Percentiles rank a stretch among this genome's conserved stretches.
Evolutionary conservation across 2,888 invertebrate genomes (phyloP).

Genomic region (Crematogaster levior): DNA sequence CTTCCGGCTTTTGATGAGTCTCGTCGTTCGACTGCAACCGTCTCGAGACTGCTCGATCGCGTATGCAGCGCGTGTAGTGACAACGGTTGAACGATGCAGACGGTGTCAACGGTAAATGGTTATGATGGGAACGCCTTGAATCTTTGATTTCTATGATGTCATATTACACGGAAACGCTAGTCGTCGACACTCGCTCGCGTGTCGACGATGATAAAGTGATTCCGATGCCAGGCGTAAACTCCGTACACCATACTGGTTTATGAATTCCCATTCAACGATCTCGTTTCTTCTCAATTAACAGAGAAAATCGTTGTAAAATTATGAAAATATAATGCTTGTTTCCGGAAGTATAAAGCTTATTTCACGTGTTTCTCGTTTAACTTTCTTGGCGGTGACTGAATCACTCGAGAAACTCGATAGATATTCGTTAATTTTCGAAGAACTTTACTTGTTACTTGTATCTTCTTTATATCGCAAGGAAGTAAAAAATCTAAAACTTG

Average conservation of each 20-base stretch:
- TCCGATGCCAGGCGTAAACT: neutral
- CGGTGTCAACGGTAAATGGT: conserved; percentile 82
- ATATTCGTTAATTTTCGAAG: no score
- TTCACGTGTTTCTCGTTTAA: neutral
- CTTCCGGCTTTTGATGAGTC: conserved; percentile 69
- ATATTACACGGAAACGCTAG: conserved; percentile 71
- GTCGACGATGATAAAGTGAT: conserved; percentile 25
- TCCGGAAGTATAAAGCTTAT: no score
- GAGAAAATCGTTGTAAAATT: neutral
- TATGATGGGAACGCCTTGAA: conserved; percentile 81
- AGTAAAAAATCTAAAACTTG: no score
- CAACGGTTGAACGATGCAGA: conserved; percentile 80
- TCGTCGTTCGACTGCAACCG: neutral
- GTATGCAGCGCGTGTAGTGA: conserved; percentile 76
- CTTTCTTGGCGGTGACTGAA: no score
- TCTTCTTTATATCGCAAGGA: no score
- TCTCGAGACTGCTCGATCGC: conserved; percentile 61
- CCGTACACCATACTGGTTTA: neutral
- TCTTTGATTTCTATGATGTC: conserved; percentile 79
- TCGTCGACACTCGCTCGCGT: conserved; percentile 50
- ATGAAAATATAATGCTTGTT: neutral
- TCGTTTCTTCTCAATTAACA: neutral
- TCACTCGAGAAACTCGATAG: no score
- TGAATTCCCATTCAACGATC: conserved; percentile 9
- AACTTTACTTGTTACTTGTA: no score